Evolutionary conservation across 2,888 invertebrate genomes (phyloP), one percentile per base, ranked within the genome.

Genomic region (Phyllotreta striolata): DNA sequence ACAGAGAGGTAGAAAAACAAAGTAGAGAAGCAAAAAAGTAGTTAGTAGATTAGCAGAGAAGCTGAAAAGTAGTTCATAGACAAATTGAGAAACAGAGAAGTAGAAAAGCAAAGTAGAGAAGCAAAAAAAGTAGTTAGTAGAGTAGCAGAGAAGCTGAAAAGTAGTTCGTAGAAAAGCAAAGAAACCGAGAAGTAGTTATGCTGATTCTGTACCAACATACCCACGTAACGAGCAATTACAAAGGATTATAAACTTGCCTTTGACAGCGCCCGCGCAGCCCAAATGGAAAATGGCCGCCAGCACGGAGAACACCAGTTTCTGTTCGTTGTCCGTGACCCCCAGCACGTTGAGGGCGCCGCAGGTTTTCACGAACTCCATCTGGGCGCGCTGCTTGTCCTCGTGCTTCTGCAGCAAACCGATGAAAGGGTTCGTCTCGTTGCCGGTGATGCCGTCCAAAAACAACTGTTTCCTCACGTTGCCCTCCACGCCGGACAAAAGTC

Each of bases 231-330:
- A n/a, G n/a, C n/a, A n/a, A n/a, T n/a, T 39, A 39, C 39, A n/a
- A 41, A 41, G 9, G 9, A 39, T 39, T 41, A n/a, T 41, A 13
- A 9, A 34, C 38, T 72, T 73, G 89, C 91, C 88, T 85, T 91
- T 91, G 0, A 88, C 87, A 55, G 90, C 92, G 0, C 93, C 92
- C 35, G 93, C 96, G 79, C 91, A 90, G 9, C 96, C 95, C 68
- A 98, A 83, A 83, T 98, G 98, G 78, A 95, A 94, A 63, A 98
- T 91, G n/a, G 96, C 93, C 0, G 96, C 95, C 73, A 98, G 83
- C 44, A 96, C 90, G 74, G 89, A 87, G 91, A 94, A 95, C 55
- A 98, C 86, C 0, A 91, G 89, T 77, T 91, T 89, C 73, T 91
- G 89, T 69, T 97, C 96, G 12, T 86, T 85, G 46, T 91, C 89